phyloP scores from a whole-genome alignment of 2,113 vertebrate species.

The Aptenodytes patagonicus region DNA sequence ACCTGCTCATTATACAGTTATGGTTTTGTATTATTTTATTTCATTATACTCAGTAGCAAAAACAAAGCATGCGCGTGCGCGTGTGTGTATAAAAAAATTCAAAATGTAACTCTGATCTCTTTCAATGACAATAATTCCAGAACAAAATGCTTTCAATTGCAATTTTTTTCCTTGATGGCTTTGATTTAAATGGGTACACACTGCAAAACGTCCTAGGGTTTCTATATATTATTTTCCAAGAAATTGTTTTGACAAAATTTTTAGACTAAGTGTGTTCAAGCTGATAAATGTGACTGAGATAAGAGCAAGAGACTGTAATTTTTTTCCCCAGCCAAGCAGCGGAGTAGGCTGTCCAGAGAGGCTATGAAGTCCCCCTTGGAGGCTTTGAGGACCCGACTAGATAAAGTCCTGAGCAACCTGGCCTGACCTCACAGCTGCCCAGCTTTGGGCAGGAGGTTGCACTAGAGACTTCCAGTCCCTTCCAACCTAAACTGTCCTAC shows the following conservation, averaged over 20 bases:
- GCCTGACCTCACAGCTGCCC: background rate
- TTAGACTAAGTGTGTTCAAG: background rate
- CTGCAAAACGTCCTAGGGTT: background rate
- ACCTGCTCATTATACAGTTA: background rate
- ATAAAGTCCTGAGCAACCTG: background rate
- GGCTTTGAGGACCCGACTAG: rapidly evolving
- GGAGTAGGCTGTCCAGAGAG: background rate
- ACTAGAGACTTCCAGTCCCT: background rate
- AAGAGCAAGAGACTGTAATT: background rate
- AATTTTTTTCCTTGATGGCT: background rate
- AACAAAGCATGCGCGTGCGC: background rate
- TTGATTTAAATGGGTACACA: background rate
- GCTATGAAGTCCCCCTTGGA: background rate
- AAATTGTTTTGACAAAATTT: background rate
- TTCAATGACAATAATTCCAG: background rate
- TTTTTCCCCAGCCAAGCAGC: background rate
- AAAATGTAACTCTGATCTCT: background rate
- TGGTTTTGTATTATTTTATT: background rate
- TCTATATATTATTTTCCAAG: background rate
- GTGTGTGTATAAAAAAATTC: background rate
- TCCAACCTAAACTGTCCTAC: background rate
- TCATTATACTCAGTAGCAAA: background rate
- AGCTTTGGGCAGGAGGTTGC: background rate
- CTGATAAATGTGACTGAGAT: background rate
- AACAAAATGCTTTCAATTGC: background rate